Percentiles rank a stretch among this genome's conserved stretches.
These are phyloP conservation scores for Stegophylla sp. DNA, from an alignment of 2,888 invertebrate species.

Conservation along the genomic window DNA sequence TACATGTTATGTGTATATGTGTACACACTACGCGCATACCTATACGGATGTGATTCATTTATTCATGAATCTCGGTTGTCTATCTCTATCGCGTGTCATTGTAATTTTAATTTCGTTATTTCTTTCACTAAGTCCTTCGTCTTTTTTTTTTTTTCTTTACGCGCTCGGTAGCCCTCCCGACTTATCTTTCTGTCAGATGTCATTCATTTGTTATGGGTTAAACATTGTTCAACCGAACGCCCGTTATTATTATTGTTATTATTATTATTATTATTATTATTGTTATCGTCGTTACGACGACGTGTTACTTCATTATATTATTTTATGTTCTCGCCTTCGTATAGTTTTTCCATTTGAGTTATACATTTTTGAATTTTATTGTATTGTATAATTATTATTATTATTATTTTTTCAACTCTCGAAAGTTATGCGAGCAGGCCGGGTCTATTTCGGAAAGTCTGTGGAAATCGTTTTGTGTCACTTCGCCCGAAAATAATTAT, in stretches of 20 bases:
- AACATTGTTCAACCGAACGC: conserved; percentile 52
- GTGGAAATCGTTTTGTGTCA: not conserved
- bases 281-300: not conserved
- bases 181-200: conserved; percentile 59
- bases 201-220: conserved; percentile 59
- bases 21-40: not conserved
- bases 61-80: conserved; percentile 58
- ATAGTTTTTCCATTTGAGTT: conserved; percentile 32
- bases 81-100: conserved; percentile 54
- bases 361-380: too few relatives aligned
- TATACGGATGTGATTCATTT: conserved; percentile 57
- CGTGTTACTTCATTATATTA: too few relatives aligned
- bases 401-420: not conserved
- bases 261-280: conserved; percentile 41
- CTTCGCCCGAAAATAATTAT: not conserved
- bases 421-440: not conserved
- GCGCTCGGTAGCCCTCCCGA: conserved; percentile 50
- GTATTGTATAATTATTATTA: not conserved
- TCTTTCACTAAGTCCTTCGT: conserved; percentile 35
- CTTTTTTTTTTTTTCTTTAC: conserved; percentile 16
- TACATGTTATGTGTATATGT: too few relatives aligned
- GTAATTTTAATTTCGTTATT: conserved; percentile 59
- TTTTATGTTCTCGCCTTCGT: conserved; percentile 6
- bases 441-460: too few relatives aligned
- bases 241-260: conserved; percentile 51